phyloP scores from a whole-genome alignment of 2,113 vertebrate species.

The Scytalopus superciliaris region DNA sequence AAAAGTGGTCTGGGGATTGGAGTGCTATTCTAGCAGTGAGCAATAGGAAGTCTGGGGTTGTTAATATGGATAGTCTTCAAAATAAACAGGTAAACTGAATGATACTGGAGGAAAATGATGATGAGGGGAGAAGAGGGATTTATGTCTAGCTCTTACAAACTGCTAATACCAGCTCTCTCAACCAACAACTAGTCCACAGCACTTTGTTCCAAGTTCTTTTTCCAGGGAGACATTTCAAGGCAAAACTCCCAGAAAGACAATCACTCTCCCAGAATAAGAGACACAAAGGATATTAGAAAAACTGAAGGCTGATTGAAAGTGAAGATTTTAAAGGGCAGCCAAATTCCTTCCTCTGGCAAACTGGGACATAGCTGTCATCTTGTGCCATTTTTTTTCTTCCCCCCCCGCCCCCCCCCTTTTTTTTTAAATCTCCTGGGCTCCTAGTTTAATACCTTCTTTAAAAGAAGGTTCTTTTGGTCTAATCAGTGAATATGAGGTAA shows the following conservation, averaged over 20 bases:
- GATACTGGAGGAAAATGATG: neutral
- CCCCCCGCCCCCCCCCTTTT: neutral
- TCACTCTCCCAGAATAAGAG: neutral
- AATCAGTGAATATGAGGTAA: neutral
- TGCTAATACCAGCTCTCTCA: neutral
- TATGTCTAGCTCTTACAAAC: neutral
- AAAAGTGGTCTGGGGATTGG: constrained; percentile 3
- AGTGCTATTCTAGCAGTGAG: neutral
- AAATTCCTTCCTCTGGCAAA: neutral
- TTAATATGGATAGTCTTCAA: constrained; percentile 20
- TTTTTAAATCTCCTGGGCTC: neutral
- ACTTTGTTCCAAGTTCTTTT: neutral
- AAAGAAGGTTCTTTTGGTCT: neutral
- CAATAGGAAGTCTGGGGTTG: neutral
- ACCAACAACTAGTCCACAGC: neutral
- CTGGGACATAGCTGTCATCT: neutral
- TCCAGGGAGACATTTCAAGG: constrained; percentile 37
- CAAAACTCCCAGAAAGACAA: constrained; percentile 14
- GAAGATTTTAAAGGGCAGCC: constrained; percentile 12
- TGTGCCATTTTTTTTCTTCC: neutral
- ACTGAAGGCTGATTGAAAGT: neutral
- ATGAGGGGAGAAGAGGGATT: neutral
- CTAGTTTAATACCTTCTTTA: neutral
- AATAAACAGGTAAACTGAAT: constrained; percentile 52
- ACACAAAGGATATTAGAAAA: neutral